Evolutionary conservation across 2,113 vertebrate genomes (phyloP).

Genomic region (Pelodiscus sinensis): DNA sequence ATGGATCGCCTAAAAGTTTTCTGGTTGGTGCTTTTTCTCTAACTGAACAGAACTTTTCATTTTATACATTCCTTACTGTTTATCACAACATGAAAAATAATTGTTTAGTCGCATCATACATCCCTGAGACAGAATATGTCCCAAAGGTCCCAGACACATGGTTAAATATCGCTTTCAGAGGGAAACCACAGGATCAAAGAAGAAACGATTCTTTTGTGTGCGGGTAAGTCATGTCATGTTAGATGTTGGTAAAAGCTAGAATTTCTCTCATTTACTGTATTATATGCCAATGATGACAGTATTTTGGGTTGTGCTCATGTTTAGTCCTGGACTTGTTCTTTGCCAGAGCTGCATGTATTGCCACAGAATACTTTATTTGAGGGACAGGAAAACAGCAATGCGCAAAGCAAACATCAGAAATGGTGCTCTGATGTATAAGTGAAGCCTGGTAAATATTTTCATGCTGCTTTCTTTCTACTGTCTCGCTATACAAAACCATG

Average conservation of each 20-base stretch:
- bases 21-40: not conserved
- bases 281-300: not conserved
- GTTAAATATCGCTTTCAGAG: slow-evolving; percentile 26
- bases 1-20: not conserved
- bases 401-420: not conserved
- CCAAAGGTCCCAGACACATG: rapidly evolving
- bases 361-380: not conserved
- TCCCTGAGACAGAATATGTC: not conserved
- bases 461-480: not conserved
- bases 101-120: not conserved
- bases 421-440: rapidly evolving
- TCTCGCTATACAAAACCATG: not conserved
- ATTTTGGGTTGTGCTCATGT: not conserved
- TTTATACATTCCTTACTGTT: not conserved
- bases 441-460: not conserved
- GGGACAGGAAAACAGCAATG: not conserved
- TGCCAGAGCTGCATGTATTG: not conserved
- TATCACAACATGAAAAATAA: not conserved
- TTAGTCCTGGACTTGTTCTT: not conserved
- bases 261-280: not conserved
- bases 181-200: not conserved
- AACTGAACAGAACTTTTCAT: not conserved
- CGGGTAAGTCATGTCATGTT: not conserved
- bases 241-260: not conserved
- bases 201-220: not conserved